phyloP scores from a whole-genome alignment of 1,140 invertebrate genomes.

The Drosophila orena region DNA sequence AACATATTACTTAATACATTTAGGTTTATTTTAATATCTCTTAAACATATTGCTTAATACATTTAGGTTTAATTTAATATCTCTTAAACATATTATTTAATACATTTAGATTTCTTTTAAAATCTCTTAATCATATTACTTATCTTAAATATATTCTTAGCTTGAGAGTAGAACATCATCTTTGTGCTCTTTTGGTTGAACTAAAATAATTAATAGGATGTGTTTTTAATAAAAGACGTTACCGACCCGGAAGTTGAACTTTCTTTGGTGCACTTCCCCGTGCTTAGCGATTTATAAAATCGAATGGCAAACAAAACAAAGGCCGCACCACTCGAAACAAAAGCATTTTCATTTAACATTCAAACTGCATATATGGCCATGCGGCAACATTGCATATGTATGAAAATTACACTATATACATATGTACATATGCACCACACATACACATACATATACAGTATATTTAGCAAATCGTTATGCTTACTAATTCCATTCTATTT shows the following conservation, averaged over 20 bases:
- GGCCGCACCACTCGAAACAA: conserved; percentile 32
- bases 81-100: background rate
- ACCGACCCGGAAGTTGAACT: conserved; percentile 20
- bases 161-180: too few relatives aligned
- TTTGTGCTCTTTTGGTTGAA: background rate
- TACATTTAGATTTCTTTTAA: too few relatives aligned
- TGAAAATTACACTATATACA: conserved; percentile 5
- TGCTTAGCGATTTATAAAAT: conserved; percentile 9
- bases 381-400: conserved; percentile 8
- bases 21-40: background rate
- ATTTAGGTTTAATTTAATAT: too few relatives aligned
- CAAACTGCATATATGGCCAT: conserved; percentile 35
- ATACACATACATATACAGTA: too few relatives aligned
- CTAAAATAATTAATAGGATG: background rate
- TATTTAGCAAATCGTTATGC: conserved; percentile 24
- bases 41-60: background rate
- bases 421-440: too few relatives aligned
- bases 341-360: conserved; percentile 39
- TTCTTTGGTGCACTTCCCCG: conserved; percentile 26
- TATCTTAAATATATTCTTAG: background rate
- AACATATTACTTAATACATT: background rate
- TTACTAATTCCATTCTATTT: conserved; percentile 59
- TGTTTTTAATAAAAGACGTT: background rate
- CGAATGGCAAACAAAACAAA: conserved; percentile 29
- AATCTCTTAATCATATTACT: background rate